phyloP scores from a whole-genome alignment of 2,888 invertebrate species.

The Cheilosia vulpina region DNA sequence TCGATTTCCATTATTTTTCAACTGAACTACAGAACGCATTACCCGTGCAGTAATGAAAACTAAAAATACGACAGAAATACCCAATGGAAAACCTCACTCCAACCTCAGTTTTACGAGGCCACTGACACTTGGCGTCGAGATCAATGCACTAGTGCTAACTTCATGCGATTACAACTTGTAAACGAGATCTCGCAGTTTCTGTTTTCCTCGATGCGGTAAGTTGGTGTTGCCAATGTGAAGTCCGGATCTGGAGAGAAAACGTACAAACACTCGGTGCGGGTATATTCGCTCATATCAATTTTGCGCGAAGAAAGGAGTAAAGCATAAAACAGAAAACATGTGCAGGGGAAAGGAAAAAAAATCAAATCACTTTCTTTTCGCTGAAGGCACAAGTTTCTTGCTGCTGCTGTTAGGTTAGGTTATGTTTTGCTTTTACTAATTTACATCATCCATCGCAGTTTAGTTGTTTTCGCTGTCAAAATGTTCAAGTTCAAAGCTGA shows the following conservation, averaged over 20 bases:
- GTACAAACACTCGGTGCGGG: neutral
- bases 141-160: slow-evolving; percentile 80
- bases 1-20: neutral
- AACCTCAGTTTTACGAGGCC: slow-evolving; percentile 77
- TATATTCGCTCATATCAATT: neutral
- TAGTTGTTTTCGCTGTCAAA: neutral
- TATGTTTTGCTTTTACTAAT: neutral
- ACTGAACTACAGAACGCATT: slow-evolving; percentile 3
- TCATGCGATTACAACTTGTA: slow-evolving; percentile 54
- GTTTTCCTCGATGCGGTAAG: neutral
- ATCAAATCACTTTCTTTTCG: slow-evolving; percentile 46
- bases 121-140: slow-evolving; percentile 81
- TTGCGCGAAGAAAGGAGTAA: slow-evolving; percentile 4
- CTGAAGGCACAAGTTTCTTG: neutral
- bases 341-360: slow-evolving; percentile 36
- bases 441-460: neutral
- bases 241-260: slow-evolving; percentile 34
- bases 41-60: slow-evolving; percentile 27
- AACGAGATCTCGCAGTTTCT: slow-evolving; percentile 39
- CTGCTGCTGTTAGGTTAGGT: slow-evolving; percentile 11
- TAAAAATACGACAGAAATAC: slow-evolving; percentile 31
- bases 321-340: neutral
- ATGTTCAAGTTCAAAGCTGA: slow-evolving; percentile 55
- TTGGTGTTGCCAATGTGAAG: slow-evolving; percentile 44
- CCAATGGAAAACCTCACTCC: slow-evolving; percentile 41